phyloP scores from a whole-genome alignment of 2,888 invertebrate species.

The Fragum sueziense region DNA sequence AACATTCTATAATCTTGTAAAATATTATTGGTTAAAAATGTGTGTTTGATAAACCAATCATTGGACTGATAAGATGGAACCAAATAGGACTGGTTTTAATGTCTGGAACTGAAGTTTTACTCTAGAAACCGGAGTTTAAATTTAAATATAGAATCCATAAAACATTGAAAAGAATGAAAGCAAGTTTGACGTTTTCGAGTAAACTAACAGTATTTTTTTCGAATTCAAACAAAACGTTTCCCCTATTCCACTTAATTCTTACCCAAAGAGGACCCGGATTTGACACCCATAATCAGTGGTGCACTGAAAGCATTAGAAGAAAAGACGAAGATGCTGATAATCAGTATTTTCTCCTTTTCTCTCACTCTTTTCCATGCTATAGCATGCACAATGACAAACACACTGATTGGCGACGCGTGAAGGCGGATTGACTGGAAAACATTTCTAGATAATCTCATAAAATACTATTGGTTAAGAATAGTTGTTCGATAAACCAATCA shows the following conservation, averaged over 20 bases:
- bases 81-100: background rate
- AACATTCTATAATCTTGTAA: background rate
- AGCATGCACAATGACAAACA: no score
- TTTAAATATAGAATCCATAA: no score
- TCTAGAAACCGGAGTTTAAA: no score
- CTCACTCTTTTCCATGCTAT: background rate
- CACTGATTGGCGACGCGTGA: constrained; percentile 7
- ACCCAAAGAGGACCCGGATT: no score
- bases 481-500: background rate
- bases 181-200: no score
- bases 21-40: no score
- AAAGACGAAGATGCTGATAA: background rate
- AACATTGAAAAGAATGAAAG: no score
- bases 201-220: no score
- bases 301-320: no score
- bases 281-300: no score
- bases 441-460: background rate
- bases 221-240: no score
- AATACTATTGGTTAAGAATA: background rate
- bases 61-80: constrained; percentile 9
- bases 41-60: background rate
- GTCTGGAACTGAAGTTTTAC: constrained; percentile 18
- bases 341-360: background rate
- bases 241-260: no score
- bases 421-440: constrained; percentile 22